Conservation (phyloP, 2,113 vertebrate species). For the Vidua chalybeata region DNA sequence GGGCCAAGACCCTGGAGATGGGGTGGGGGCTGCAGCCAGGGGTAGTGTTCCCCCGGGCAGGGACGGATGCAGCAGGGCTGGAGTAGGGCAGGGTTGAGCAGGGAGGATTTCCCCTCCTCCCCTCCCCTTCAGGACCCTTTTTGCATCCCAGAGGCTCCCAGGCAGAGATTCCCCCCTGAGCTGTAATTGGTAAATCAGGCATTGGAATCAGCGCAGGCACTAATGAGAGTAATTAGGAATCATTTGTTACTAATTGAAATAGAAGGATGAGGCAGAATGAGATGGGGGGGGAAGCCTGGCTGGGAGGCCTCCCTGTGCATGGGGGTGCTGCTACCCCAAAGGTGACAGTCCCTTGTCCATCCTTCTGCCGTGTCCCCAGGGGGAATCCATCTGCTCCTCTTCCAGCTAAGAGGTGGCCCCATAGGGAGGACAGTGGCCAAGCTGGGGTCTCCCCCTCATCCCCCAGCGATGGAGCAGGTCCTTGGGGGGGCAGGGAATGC, state of each 20-base stretch:
- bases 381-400: neutral
- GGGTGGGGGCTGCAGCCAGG: neutral
- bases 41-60: rapidly evolving
- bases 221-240: conserved; percentile 73
- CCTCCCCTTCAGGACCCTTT: neutral
- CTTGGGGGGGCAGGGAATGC: neutral
- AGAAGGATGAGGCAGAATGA: conserved; percentile 56
- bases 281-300: neutral
- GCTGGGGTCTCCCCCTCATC: neutral
- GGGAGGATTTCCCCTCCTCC: neutral
- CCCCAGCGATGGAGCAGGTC: neutral
- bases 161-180: conserved; percentile 53
- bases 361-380: neutral
- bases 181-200: conserved; percentile 70
- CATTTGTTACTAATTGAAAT: conserved; percentile 70
- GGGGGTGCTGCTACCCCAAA: neutral
- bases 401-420: neutral
- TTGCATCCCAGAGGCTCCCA: conserved; percentile 8
- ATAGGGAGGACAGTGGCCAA: rapidly evolving
- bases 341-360: neutral
- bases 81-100: neutral
- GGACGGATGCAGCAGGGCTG: neutral
- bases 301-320: neutral
- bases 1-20: rapidly evolving
- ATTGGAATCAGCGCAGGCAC: conserved; percentile 59